Evolutionary conservation across 1,140 invertebrate genomes (phyloP), one percentile per base, ranked within the genome.

Genomic region (Drosophila lowei): DNA sequence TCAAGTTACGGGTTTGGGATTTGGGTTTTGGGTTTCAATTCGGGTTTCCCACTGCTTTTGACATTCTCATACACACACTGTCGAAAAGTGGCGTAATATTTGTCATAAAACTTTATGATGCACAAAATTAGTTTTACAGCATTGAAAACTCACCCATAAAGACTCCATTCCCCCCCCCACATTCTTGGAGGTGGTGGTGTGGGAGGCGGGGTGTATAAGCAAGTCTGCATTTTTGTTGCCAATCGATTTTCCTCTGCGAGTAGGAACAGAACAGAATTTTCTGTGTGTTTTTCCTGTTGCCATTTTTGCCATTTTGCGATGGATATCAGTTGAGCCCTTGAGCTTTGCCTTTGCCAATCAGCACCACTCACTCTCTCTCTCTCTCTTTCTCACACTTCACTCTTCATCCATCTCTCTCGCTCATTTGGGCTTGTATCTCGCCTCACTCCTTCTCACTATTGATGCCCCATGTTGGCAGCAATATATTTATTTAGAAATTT

Each of bases 41-140:
- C 34, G 5, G 34, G 11, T 38, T 5, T 13, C 11, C 34, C 9
- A 34, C 60, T 85, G 77, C 64, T 66, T 72, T 86, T 80, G 80
- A 85, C 77, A 76, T 75, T 75, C 73, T 53, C 73, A 68, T 63
- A 57, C 72, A 42, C 73, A 80, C 77, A 77, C 73, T 81, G 77
- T 68, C 77, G 68, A 80, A 86, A 86, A 86, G 77, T 81, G 52
- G 74, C 68, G 62, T 85, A 85, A 86, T 85, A 85, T 85, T 85
- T 86, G 81, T 75, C 83, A 77, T 86, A 85, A 86, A 85, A 85
- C 57, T 85, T 85, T 85, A 85, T 85, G 81, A 71, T 77, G 81
- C 81, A 85, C 78, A 86, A 85, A 85, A 85, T 85, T 85, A 85
- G 81, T 85, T 85, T 77, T 86, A 85, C 81, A 77, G 77, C 81